Evolutionary conservation across 2,797 vertebrate species (phyloP).

Genomic region (Rhinophrynus dorsalis): DNA sequence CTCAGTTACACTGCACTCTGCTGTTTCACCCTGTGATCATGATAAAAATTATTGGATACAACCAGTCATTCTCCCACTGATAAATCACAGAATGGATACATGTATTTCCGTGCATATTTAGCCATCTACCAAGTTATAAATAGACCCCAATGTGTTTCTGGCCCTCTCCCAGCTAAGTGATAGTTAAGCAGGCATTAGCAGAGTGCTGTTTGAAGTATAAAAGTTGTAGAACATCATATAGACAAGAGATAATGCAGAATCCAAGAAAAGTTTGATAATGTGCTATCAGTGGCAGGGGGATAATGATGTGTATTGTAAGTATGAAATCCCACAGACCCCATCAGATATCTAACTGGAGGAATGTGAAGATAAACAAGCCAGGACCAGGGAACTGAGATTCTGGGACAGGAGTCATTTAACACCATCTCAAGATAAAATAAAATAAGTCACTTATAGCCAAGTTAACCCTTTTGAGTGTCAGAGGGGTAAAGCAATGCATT

Average conservation of each 20-base stretch:
- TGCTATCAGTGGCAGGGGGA: neutral
- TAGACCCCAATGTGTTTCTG: too few species aligned
- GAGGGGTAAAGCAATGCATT: too few species aligned
- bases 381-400: neutral
- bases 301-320: conserved; percentile 22
- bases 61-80: too few species aligned
- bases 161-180: too few species aligned
- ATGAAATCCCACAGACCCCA: conserved; percentile 14
- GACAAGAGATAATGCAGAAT: neutral
- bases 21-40: too few species aligned
- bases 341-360: conserved; percentile 3
- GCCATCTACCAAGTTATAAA: too few species aligned
- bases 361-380: conserved; percentile 17
- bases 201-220: neutral
- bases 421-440: conserved; percentile 19
- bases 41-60: too few species aligned
- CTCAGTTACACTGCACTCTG: too few species aligned
- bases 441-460: neutral
- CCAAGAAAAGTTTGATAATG: conserved; percentile 7
- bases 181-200: too few species aligned
- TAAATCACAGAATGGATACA: too few species aligned
- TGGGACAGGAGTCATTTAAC: conserved; percentile 23
- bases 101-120: too few species aligned
- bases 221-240: neutral
- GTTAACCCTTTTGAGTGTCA: too few species aligned